Conservation (phyloP, 2,888 invertebrate genomes). For the Chromoteleia sp. region DNA sequence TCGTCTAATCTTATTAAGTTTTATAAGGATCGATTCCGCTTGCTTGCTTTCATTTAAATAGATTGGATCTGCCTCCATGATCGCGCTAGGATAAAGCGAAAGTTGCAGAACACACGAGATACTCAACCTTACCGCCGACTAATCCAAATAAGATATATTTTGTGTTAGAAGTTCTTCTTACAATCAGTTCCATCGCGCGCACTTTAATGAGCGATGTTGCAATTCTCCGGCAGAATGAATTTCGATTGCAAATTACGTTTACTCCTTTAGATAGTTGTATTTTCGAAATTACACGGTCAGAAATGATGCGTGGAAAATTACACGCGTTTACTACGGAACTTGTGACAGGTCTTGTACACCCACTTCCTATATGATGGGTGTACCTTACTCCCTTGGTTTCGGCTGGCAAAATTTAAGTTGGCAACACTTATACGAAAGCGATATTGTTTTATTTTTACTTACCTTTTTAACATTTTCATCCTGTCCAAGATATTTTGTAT, state of each 20-base stretch:
- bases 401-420: too few species aligned
- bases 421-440: too few species aligned
- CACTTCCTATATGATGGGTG: too few species aligned
- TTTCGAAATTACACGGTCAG: too few species aligned
- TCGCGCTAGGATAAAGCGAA: conserved; percentile 30
- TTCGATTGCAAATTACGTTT: conserved; percentile 6
- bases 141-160: conserved; percentile 29
- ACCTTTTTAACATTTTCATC: too few species aligned
- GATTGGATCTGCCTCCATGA: conserved; percentile 37
- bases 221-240: conserved; percentile 10
- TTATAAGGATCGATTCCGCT: conserved; percentile 47
- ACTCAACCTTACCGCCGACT: conserved; percentile 28
- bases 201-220: conserved; percentile 16
- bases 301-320: too few species aligned
- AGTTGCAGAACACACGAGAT: conserved; percentile 33
- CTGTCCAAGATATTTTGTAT: too few species aligned
- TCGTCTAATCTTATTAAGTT: conserved; percentile 38
- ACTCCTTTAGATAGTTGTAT: too few species aligned
- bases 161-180: conserved; percentile 13
- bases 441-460: too few species aligned
- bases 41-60: conserved; percentile 59
- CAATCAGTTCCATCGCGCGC: conserved; percentile 11
- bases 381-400: too few species aligned
- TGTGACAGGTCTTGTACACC: too few species aligned
- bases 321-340: too few species aligned